phyloP scores from a whole-genome alignment of 2,113 vertebrate species.

The Pithys albifrons region DNA sequence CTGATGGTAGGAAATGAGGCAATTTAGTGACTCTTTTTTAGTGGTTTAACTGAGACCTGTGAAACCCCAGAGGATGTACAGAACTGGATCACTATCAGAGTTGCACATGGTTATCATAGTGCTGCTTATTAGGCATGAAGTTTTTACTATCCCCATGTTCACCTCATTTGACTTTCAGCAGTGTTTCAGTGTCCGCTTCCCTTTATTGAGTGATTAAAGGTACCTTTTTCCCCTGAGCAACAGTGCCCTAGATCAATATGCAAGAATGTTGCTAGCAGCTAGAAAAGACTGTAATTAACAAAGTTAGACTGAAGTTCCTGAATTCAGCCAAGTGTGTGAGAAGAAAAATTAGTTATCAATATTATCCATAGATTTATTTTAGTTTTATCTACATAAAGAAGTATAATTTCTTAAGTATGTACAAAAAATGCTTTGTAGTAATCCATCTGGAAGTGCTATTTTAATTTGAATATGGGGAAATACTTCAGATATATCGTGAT shows the following conservation, averaged over 20 bases:
- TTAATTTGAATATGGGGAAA: neutral
- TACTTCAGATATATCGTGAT: neutral
- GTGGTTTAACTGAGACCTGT: neutral
- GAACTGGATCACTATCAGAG: neutral
- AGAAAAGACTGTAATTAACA: conserved; percentile 17
- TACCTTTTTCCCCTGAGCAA: neutral
- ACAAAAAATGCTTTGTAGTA: neutral
- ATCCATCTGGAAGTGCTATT: neutral
- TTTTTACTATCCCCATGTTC: neutral
- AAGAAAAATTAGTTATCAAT: neutral
- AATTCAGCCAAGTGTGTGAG: neutral
- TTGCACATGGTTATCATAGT: neutral
- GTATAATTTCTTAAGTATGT: neutral
- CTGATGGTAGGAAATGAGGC: neutral
- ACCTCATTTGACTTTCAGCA: conserved; percentile 17
- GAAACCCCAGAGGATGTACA: neutral
- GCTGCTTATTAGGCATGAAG: neutral
- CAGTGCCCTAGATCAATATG: neutral
- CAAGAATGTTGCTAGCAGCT: neutral
- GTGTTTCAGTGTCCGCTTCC: neutral
- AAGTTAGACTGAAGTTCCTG: neutral
- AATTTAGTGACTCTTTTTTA: neutral
- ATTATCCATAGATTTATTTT: neutral
- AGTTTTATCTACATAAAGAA: neutral
- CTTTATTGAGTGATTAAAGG: conserved; percentile 17